A percentile compares a stretch with the other conserved stretches of the same genome.
Evolutionary conservation across 1,140 invertebrate species (phyloP).

Genomic region (Meteorus sp.): DNA sequence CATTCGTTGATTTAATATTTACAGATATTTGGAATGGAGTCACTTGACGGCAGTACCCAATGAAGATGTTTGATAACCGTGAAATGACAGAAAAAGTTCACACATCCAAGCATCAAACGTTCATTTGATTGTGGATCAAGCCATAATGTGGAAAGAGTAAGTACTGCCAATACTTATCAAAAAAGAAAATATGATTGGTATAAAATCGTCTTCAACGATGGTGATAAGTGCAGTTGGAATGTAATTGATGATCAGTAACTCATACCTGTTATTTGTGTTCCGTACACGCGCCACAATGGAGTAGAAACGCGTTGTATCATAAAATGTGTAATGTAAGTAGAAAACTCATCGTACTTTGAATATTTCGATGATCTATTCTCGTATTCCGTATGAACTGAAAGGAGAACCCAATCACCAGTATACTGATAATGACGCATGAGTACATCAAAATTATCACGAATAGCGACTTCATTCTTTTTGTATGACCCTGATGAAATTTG

Average conservation of each 20-base stretch:
- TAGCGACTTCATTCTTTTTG: constrained; percentile 61
- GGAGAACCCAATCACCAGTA: constrained; percentile 53
- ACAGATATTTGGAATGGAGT: constrained; percentile 31
- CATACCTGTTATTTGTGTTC: constrained; percentile 17
- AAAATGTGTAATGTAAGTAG: constrained; percentile 48
- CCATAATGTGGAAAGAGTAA: constrained; percentile 56
- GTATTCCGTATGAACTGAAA: constrained; percentile 49
- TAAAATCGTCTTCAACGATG: background rate
- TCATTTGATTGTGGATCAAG: constrained; percentile 53
- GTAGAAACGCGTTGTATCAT: constrained; percentile 44
- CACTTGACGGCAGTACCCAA: constrained; percentile 52
- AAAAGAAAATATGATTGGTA: constrained; percentile 18
- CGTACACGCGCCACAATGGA: constrained; percentile 1
- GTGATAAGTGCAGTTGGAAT: background rate
- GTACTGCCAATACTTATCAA: constrained; percentile 51
- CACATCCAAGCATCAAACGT: constrained; percentile 49
- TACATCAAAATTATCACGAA: constrained; percentile 26
- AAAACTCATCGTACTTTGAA: constrained; percentile 43
- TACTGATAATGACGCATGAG: constrained; percentile 36
- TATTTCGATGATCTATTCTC: constrained; percentile 27
- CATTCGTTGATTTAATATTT: constrained; percentile 12
- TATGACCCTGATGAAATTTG: constrained; percentile 59
- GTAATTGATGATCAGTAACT: background rate
- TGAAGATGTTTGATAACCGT: constrained; percentile 51
- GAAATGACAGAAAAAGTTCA: constrained; percentile 59